Conservation (phyloP, 2,797 vertebrate species). For the Acropternis orthonyx region DNA sequence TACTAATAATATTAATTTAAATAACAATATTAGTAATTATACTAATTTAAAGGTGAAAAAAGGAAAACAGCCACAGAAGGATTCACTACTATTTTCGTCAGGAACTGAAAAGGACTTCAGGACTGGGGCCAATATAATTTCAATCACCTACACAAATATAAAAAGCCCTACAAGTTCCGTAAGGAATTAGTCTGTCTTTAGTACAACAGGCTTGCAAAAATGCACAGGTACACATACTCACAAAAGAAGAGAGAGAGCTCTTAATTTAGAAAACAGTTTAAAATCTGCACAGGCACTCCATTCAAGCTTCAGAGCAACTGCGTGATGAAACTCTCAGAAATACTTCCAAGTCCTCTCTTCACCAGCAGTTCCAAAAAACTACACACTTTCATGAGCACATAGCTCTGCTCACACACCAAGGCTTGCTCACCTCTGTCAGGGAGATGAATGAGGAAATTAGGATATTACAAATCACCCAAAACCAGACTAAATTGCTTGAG, state of each 20-base stretch:
- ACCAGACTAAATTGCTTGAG: neutral
- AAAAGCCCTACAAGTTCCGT: neutral
- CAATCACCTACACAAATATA: neutral
- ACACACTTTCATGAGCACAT: fast-evolving
- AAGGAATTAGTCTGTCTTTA: neutral
- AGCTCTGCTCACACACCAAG: fast-evolving
- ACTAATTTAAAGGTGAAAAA: neutral
- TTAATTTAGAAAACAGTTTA: conserved; percentile 15
- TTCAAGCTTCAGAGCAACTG: neutral
- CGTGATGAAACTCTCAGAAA: neutral
- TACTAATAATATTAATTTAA: neutral
- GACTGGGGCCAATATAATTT: neutral
- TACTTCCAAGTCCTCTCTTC: neutral
- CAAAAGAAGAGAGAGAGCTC: neutral
- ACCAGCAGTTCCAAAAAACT: neutral
- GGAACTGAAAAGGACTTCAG: neutral
- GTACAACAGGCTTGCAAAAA: neutral
- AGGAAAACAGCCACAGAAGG: neutral
- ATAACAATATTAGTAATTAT: neutral
- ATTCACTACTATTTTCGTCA: neutral
- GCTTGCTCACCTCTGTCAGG: neutral
- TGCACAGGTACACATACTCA: neutral
- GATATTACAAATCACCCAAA: neutral
- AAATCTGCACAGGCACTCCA: neutral
- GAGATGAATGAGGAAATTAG: neutral